Evolutionary conservation across 2,113 vertebrate species (phyloP).

Genomic region (Percopsis transmontana): DNA sequence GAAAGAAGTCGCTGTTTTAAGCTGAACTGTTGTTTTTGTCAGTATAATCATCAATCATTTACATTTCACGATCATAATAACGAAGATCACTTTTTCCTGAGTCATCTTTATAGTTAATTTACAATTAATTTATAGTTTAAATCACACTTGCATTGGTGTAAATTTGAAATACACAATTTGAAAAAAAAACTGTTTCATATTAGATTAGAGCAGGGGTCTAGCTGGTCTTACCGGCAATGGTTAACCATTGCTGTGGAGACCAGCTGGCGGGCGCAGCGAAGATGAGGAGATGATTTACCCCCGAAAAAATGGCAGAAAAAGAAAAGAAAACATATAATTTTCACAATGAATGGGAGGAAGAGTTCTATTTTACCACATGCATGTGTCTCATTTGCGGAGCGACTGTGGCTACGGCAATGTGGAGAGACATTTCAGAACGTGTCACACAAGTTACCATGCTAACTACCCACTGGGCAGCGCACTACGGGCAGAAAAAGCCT

Average conservation of each 20-base stretch:
- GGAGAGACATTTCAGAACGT: neutral
- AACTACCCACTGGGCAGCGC: slow-evolving; percentile 3
- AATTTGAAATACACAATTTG: neutral
- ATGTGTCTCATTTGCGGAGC: slow-evolving; percentile 9
- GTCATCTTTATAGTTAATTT: no score
- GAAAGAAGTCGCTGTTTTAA: no score
- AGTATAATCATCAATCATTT: no score
- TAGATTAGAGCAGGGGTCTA: neutral
- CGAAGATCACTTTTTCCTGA: no score
- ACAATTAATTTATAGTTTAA: neutral
- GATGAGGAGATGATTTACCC: neutral
- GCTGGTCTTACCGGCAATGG: neutral
- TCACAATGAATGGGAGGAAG: neutral
- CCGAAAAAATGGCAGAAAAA: neutral
- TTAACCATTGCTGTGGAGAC: no score
- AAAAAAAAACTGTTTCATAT: neutral
- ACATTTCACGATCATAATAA: no score
- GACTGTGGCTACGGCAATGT: neutral
- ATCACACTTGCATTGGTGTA: neutral
- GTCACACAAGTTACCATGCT: slow-evolving; percentile 3
- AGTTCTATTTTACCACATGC: neutral
- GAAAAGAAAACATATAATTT: neutral
- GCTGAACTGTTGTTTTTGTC: no score
- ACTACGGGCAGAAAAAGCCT: neutral
- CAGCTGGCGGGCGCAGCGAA: no score